Percentiles rank a stretch among this genome's conserved stretches.
Conservation (phyloP, 2,113 vertebrate genomes). For the Tachysurus vachellii region DNA sequence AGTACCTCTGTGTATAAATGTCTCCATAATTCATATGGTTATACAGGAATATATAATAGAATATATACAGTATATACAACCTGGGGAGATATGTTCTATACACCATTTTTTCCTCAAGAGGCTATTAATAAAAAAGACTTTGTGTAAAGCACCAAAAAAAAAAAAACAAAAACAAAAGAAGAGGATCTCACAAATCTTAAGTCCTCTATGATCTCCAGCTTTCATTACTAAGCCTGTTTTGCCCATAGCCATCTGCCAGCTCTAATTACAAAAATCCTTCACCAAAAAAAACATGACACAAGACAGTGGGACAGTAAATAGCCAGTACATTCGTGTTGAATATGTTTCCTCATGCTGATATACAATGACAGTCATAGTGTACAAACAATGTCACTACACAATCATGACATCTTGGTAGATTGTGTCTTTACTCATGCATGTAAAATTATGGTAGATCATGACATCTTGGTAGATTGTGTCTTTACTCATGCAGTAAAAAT, state of each 20-base stretch:
- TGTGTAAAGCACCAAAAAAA: neutral
- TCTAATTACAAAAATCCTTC: neutral
- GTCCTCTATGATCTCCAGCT: neutral
- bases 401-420: neutral
- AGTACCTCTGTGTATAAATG: neutral
- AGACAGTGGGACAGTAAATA: neutral
- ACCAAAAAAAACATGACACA: neutral
- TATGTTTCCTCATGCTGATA: neutral
- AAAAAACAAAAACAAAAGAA: neutral
- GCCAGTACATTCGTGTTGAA: neutral
- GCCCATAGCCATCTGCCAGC: neutral
- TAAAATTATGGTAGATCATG: neutral
- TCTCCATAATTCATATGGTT: neutral
- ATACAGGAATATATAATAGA: neutral
- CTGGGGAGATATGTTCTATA: neutral
- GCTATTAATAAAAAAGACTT: neutral
- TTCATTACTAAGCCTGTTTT: slow-evolving; percentile 3
- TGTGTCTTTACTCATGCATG: neutral
- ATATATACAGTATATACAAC: neutral
- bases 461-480: neutral
- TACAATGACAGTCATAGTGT: neutral
- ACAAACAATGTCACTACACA: neutral
- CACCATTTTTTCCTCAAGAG: neutral
- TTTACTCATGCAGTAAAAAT: neutral
- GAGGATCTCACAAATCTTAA: neutral